phyloP scores from a whole-genome alignment of 1,140 invertebrate species.

The Drosophila seguyi region DNA sequence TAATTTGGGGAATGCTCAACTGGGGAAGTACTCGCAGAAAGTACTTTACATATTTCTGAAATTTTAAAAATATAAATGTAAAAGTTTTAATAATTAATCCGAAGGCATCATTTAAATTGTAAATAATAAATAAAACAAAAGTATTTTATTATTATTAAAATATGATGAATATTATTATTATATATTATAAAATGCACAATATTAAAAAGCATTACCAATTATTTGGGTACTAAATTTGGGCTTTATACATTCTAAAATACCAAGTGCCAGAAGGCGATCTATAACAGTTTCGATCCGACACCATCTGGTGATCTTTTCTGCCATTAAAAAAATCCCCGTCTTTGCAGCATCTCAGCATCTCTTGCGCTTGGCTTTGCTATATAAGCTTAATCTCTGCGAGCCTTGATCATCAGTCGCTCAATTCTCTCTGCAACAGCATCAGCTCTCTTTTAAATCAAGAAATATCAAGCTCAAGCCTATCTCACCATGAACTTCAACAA shows the following conservation, averaged over 20 bases:
- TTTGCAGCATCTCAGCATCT: slow-evolving; percentile 32
- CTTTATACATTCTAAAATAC: not conserved
- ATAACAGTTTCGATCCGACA: not conserved
- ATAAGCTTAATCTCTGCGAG: slow-evolving; percentile 15
- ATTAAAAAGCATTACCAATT: not conserved
- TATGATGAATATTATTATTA: not conserved
- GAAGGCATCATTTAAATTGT: not conserved
- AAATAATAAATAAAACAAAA: not conserved
- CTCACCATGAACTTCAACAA: slow-evolving; percentile 78
- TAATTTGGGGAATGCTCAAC: not conserved
- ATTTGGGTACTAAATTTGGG: not conserved
- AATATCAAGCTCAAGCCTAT: not conserved
- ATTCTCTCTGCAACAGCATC: slow-evolving; percentile 9
- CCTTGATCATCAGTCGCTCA: slow-evolving; percentile 39
- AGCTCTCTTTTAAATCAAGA: not conserved
- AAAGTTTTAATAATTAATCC: not conserved
- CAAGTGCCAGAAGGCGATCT: not conserved
- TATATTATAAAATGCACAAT: not conserved
- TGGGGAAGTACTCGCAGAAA: not conserved
- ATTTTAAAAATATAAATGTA: not conserved
- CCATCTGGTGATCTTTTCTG: slow-evolving; percentile 18
- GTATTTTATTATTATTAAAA: not conserved
- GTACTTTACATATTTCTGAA: not conserved
- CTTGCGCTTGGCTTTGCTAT: slow-evolving; percentile 23
- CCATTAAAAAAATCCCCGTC: slow-evolving; percentile 41